These are phyloP conservation scores for Spisula solida DNA, from an alignment of 2,888 invertebrate species.

Conservation along the genomic window DNA sequence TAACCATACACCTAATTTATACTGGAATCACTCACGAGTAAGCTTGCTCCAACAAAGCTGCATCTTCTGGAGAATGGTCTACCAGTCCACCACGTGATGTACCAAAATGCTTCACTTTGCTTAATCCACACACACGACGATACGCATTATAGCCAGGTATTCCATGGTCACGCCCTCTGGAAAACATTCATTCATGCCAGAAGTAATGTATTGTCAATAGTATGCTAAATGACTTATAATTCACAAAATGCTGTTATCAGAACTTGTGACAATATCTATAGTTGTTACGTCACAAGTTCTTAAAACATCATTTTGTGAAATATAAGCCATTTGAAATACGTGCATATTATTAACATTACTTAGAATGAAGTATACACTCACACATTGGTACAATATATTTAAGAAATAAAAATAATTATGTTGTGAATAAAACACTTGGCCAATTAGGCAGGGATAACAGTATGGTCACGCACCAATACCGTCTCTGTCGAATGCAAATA, in stretches of 20 bases:
- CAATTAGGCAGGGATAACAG: too few species aligned
- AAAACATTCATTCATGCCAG: not conserved
- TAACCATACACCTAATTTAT: not conserved
- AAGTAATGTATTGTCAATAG: not conserved
- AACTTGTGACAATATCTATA: too few species aligned
- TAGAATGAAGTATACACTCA: not conserved
- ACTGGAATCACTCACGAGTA: conserved; percentile 59
- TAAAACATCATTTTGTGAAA: too few species aligned
- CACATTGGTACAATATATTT: not conserved
- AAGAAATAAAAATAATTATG: too few species aligned
- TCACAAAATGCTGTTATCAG: too few species aligned
- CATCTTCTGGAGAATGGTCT: conserved; percentile 41
- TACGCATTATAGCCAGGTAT: conserved; percentile 93
- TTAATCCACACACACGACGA: conserved; percentile 87
- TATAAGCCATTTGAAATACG: too few species aligned
- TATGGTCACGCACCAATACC: too few species aligned
- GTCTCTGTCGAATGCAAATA: too few species aligned
- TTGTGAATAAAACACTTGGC: too few species aligned
- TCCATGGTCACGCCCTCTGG: conserved; percentile 95
- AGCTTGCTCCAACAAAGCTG: conserved; percentile 30
- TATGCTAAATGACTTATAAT: too few species aligned
- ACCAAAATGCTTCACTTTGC: conserved; percentile 44
- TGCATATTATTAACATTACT: too few species aligned
- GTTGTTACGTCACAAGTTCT: too few species aligned
- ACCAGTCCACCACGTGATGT: conserved; percentile 30